phyloP scores from a whole-genome alignment of 1,140 invertebrate genomes.

The Chironomus striatipennis region DNA sequence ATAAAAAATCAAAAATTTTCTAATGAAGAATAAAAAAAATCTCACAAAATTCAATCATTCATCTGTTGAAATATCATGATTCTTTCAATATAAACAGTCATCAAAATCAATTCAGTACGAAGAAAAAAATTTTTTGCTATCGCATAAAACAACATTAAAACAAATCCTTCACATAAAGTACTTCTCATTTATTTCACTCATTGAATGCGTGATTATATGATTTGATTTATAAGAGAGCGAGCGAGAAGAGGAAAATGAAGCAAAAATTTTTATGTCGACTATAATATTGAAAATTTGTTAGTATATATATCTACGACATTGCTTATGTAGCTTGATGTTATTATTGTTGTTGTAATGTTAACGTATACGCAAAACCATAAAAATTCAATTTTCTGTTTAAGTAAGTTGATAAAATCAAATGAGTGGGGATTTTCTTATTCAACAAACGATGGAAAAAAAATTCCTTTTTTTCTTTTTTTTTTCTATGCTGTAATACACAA shows the following conservation, averaged over 20 bases:
- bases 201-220: constrained; percentile 8
- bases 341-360: neutral
- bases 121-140: too few relatives aligned
- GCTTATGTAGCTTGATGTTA: neutral
- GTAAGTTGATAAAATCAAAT: constrained; percentile 23
- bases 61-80: too few relatives aligned
- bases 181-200: constrained; percentile 6
- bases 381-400: constrained; percentile 24
- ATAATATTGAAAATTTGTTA: neutral
- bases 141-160: too few relatives aligned
- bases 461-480: constrained; percentile 4
- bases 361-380: constrained; percentile 8
- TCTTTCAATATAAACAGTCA: too few relatives aligned
- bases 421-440: constrained; percentile 11
- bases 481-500: neutral
- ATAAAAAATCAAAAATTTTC: too few relatives aligned
- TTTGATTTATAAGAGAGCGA: neutral
- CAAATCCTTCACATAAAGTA: neutral
- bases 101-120: too few relatives aligned
- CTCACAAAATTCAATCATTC: too few relatives aligned
- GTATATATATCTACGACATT: too few relatives aligned
- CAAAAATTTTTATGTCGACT: constrained; percentile 1
- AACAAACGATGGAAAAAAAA: neutral
- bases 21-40: too few relatives aligned
- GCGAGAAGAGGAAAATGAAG: neutral